Percentiles rank a stretch among this genome's conserved stretches.
Conservation (phyloP, 2,888 invertebrate species). For the Dugesia japonica region DNA sequence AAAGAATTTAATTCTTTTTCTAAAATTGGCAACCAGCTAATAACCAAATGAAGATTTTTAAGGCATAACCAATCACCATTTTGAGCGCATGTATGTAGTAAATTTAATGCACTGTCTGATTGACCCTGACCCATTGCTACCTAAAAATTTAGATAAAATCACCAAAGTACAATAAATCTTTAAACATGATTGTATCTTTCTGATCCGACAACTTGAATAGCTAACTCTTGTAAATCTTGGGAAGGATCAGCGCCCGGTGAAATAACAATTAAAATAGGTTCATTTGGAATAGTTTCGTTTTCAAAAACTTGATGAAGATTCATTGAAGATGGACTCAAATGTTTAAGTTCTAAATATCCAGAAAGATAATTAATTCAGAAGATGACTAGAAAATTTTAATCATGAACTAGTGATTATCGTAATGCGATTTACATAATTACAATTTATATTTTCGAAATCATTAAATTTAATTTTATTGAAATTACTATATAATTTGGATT, state of each 20-base stretch:
- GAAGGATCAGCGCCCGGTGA: constrained; percentile 80
- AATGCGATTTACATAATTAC: too few relatives aligned
- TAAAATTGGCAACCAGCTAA: constrained; percentile 57
- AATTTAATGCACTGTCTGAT: constrained; percentile 55
- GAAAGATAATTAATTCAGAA: background rate
- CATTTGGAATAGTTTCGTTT: constrained; percentile 52
- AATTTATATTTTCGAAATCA: too few relatives aligned
- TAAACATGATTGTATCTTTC: constrained; percentile 55
- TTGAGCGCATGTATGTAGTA: constrained; percentile 53
- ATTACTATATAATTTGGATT: too few relatives aligned
- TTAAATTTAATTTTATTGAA: too few relatives aligned
- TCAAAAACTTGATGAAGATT: constrained; percentile 52
- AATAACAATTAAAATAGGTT: constrained; percentile 68
- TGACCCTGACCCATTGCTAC: constrained; percentile 68
- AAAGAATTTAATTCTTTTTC: constrained; percentile 49
- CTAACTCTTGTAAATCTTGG: constrained; percentile 60
- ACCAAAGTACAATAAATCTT: constrained; percentile 33
- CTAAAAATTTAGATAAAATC: constrained; percentile 42
- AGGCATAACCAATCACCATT: constrained; percentile 63
- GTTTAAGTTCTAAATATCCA: background rate
- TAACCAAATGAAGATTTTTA: constrained; percentile 65
- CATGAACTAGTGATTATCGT: too few relatives aligned
- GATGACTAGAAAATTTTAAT: too few relatives aligned
- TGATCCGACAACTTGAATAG: constrained; percentile 50
- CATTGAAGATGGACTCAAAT: constrained; percentile 53